Evolutionary conservation across 2,797 vertebrate genomes (phyloP), one percentile per base, ranked within the genome.

Genomic region (Notamacropus eugenii): DNA sequence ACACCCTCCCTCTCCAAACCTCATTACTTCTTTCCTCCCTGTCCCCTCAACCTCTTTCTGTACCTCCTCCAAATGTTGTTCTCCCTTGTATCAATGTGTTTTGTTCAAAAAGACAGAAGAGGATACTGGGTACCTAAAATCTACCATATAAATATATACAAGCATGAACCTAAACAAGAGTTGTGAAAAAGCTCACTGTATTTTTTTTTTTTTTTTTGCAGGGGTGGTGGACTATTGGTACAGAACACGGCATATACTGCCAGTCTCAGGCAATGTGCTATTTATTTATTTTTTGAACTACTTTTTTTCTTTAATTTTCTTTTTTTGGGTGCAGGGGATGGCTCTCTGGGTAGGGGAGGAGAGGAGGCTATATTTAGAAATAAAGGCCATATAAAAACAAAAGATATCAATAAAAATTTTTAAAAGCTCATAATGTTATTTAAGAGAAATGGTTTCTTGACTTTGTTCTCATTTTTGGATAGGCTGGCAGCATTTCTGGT

Each of bases 401-500:
- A 87, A 87, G 74, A 87, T 28, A 87, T 87, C 74, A 87, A 87
- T 87, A 87, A 87, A 87, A 87, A 12, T 12, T 87, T 82, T 87
- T 27, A 87, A 87, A 87, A 87, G 40, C 74, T 87, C 40, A 87
- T 46, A 87, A 87, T 87, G 74, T 87, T 87, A 55, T 91, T 91
- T n/a, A 91, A 54, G 57, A 91, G 94, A 91, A 56, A 9, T 27
- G 87, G 59, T 97, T 97, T 97, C 96, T 96, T 94, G 95, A 52
- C 87, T 93, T 91, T 0, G 8, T 93, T 96, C 55, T 92, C 58
- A 34, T 55, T 90, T 82, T 90, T 55, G 67, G 87, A 67, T 93
- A 91, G 58, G 55, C 96, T 97, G 98, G 97, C 96, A 96, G 92
- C 90, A 67, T 93, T n/a, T 93, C 94, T 59, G 62, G 54, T 92